phyloP scores from a whole-genome alignment of 2,797 vertebrate genomes.

The Ctenopoma multispine region DNA sequence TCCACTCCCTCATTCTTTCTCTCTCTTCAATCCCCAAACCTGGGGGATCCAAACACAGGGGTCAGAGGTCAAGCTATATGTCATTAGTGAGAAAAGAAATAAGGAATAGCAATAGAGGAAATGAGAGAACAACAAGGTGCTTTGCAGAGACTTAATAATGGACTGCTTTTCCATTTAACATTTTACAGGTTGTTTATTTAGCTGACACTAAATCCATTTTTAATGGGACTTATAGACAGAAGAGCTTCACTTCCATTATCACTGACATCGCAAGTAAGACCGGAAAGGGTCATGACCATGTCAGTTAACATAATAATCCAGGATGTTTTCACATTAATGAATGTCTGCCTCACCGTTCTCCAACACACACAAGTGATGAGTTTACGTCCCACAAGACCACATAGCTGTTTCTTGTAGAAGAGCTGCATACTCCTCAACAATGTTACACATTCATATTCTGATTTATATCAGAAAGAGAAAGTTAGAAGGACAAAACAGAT shows the following conservation, averaged over 20 bases:
- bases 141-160: not conserved
- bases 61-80: conserved; percentile 57
- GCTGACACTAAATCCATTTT: not conserved
- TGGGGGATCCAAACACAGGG: conserved; percentile 37
- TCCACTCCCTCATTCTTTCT: not conserved
- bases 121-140: not conserved
- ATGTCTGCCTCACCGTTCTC: not conserved
- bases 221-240: not conserved
- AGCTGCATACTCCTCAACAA: not conserved
- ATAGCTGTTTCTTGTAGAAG: conserved; percentile 3
- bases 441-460: no score
- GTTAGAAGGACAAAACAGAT: no score
- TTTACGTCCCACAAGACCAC: not conserved
- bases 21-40: conserved; percentile 27
- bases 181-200: conserved; percentile 20
- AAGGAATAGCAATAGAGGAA: not conserved
- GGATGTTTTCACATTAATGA: conserved; percentile 31
- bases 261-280: conserved; percentile 10
- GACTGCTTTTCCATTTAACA: conserved; percentile 26
- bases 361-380: not conserved
- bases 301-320: conserved; percentile 31
- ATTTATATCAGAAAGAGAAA: no score
- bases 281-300: conserved; percentile 14
- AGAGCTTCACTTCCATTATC: not conserved
- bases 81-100: conserved; percentile 3